phyloP scores from a whole-genome alignment of 2,113 vertebrate genomes.

The Camarhynchus parvulus region DNA sequence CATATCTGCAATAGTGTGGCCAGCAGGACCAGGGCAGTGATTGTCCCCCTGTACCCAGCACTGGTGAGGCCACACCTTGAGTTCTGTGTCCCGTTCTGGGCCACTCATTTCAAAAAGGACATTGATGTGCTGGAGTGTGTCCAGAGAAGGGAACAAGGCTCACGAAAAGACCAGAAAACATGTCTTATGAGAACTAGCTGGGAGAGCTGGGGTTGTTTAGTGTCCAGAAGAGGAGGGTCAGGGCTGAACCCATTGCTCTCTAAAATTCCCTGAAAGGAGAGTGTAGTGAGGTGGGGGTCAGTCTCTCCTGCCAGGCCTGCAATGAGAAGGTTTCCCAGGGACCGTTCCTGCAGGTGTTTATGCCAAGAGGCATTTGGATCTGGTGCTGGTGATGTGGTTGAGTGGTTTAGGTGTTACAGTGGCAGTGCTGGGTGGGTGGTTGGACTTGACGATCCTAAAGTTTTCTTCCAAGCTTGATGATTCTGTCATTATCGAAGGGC shows the following conservation, averaged over 20 bases:
- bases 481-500: neutral
- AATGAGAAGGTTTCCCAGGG: neutral
- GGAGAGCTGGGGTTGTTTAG: neutral
- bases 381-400: neutral
- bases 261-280: neutral
- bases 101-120: neutral
- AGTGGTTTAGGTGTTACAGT: neutral
- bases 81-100: neutral
- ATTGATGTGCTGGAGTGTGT: neutral
- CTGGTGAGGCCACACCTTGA: neutral
- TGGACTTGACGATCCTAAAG: neutral
- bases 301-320: neutral
- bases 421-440: neutral
- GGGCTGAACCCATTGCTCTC: fast-evolving
- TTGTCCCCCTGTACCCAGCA: neutral
- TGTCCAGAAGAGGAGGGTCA: neutral
- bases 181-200: neutral
- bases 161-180: neutral
- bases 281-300: fast-evolving
- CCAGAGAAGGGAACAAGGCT: neutral
- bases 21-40: neutral
- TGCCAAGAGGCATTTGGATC: neutral
- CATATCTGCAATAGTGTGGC: neutral
- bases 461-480: neutral
- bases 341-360: neutral